Conservation (phyloP, 2,113 vertebrate species). For the Chaenogobius annularis region DNA sequence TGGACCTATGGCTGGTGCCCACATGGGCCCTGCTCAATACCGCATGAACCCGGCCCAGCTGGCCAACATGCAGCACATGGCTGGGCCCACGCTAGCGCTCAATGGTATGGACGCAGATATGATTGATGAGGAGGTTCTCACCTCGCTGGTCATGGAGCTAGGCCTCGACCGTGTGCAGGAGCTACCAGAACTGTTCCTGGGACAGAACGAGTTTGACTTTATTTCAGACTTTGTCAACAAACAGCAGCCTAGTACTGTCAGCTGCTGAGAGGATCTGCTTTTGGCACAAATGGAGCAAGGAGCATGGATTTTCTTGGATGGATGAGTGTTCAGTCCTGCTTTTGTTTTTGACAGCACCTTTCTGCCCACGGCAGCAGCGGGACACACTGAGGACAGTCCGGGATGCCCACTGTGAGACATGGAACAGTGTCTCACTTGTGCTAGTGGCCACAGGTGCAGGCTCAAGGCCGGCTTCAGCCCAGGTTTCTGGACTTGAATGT, state of each 20-base stretch:
- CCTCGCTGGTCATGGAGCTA: conserved; percentile 91
- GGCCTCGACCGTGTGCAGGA: conserved; percentile 95
- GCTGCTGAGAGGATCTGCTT: conserved; percentile 82
- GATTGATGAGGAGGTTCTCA: conserved; percentile 96
- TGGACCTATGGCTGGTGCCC: conserved; percentile 77
- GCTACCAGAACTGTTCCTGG: conserved; percentile 95
- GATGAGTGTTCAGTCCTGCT: conserved; percentile 38
- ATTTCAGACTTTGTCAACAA: conserved; percentile 96
- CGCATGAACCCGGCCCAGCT: conserved; percentile 81
- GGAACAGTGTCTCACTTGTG: conserved; percentile 37
- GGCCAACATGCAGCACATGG: conserved; percentile 84
- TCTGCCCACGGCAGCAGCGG: conserved; percentile 28
- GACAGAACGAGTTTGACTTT: conserved; percentile 98
- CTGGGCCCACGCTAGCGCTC: conserved; percentile 79
- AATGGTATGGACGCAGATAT: conserved; percentile 92
- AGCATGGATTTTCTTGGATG: conserved; percentile 38
- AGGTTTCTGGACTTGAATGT: conserved; percentile 78
- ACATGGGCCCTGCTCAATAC: conserved; percentile 80
- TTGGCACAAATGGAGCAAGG: conserved; percentile 28
- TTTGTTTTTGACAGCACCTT: conserved; percentile 47
- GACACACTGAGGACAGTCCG: conserved; percentile 47
- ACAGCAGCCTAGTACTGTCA: conserved; percentile 93
- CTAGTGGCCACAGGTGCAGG: conserved; percentile 41
- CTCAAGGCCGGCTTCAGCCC: conserved; percentile 24
- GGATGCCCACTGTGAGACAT: conserved; percentile 50